Percentiles rank a stretch among this genome's conserved stretches.
Evolutionary conservation across 2,113 vertebrate species (phyloP).

Genomic region (Sturnira hondurensis): DNA sequence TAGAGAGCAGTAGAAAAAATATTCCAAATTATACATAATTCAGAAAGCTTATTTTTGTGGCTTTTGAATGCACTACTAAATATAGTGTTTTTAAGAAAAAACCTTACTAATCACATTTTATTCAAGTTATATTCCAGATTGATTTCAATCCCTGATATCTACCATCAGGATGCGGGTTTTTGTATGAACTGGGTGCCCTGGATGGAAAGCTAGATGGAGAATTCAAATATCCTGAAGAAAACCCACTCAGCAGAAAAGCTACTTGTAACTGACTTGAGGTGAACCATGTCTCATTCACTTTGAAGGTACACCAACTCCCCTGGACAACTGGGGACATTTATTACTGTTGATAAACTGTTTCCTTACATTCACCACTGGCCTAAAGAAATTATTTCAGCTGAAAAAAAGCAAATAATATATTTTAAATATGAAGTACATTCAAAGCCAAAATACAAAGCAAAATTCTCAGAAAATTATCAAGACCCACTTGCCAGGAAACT

Average conservation of each 20-base stretch:
- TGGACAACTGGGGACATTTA: background rate
- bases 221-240: background rate
- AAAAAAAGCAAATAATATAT: constrained; percentile 42
- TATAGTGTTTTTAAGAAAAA: background rate
- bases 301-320: constrained; percentile 24
- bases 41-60: background rate
- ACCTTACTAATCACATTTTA: background rate
- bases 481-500: constrained; percentile 8
- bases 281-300: background rate
- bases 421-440: constrained; percentile 12
- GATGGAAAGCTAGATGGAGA: background rate
- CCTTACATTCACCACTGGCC: background rate
- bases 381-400: constrained; percentile 30
- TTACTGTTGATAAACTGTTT: constrained; percentile 12
- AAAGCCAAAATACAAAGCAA: background rate
- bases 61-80: background rate
- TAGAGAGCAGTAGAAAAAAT: background rate
- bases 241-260: background rate
- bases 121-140: background rate
- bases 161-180: background rate
- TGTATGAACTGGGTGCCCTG: background rate
- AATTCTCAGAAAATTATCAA: constrained; percentile 37
- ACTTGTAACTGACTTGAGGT: background rate
- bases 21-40: background rate
- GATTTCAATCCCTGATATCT: background rate